Evolutionary conservation across 2,113 vertebrate species (phyloP).

Genomic region (Tichodroma muraria): DNA sequence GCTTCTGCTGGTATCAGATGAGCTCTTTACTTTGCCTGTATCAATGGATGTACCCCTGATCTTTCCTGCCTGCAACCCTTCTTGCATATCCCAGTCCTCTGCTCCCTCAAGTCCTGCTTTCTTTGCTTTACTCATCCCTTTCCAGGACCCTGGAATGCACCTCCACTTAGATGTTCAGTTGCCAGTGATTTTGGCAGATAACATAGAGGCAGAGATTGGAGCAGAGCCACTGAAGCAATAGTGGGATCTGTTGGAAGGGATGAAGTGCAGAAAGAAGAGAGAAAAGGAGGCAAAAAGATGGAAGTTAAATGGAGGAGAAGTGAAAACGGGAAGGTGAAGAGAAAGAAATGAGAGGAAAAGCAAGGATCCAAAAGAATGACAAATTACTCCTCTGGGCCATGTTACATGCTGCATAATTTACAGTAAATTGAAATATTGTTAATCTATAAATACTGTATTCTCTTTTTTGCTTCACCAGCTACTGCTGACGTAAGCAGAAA

Average conservation of each 20-base stretch:
- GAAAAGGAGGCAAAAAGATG: background rate
- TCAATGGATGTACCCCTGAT: background rate
- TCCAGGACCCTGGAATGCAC: background rate
- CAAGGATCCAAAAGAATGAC: background rate
- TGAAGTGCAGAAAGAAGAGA: background rate
- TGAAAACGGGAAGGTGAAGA: background rate
- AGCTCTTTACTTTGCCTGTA: background rate
- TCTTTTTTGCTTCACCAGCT: background rate
- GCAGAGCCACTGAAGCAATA: background rate
- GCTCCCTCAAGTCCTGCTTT: background rate
- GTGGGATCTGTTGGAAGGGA: background rate
- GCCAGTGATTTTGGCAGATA: background rate
- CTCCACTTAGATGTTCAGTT: background rate
- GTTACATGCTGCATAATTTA: background rate
- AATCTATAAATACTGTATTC: conserved; percentile 25
- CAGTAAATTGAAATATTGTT: conserved; percentile 38
- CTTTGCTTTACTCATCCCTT: background rate
- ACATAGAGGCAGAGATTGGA: background rate
- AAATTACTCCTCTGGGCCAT: background rate
- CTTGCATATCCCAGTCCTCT: background rate
- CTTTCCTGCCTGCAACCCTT: background rate
- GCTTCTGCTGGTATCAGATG: background rate
- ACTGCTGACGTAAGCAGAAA: conserved; percentile 9
- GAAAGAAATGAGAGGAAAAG: background rate
- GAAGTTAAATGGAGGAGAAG: background rate